Percentiles rank a stretch among this genome's conserved stretches.
Conservation (phyloP, 2,113 vertebrate species). For the Antechinus stuartii region DNA sequence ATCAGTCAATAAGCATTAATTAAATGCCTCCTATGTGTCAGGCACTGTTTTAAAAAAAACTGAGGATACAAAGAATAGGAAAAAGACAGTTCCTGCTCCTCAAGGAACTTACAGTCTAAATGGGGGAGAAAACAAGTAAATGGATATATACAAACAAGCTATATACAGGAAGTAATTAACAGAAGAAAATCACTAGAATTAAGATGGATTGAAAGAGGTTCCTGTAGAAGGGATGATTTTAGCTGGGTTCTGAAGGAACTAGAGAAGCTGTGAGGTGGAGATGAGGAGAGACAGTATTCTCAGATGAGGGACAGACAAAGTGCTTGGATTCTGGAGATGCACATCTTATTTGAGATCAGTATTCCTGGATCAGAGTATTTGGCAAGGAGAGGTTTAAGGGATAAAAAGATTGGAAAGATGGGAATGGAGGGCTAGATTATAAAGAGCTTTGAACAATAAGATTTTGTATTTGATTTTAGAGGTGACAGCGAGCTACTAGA, state of each 20-base stretch:
- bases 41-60: too few species aligned
- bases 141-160: background rate
- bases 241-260: background rate
- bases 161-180: too few species aligned
- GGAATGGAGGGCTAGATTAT: too few species aligned
- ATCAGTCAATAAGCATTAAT: background rate
- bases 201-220: background rate
- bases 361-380: background rate
- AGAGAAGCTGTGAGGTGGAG: background rate
- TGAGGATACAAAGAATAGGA: background rate
- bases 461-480: background rate
- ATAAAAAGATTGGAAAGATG: background rate
- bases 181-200: too few species aligned
- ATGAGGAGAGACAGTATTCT: background rate
- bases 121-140: background rate
- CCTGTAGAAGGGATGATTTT: background rate
- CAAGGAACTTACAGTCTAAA: background rate
- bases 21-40: background rate
- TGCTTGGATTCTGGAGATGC: background rate
- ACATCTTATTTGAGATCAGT: background rate
- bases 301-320: background rate
- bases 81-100: background rate
- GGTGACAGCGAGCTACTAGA: background rate
- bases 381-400: background rate
- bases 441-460: too few species aligned